Percentiles rank a stretch among this genome's conserved stretches.
Evolutionary conservation across 2,888 invertebrate genomes (phyloP).

Genomic region (Spisula subtruncata): DNA sequence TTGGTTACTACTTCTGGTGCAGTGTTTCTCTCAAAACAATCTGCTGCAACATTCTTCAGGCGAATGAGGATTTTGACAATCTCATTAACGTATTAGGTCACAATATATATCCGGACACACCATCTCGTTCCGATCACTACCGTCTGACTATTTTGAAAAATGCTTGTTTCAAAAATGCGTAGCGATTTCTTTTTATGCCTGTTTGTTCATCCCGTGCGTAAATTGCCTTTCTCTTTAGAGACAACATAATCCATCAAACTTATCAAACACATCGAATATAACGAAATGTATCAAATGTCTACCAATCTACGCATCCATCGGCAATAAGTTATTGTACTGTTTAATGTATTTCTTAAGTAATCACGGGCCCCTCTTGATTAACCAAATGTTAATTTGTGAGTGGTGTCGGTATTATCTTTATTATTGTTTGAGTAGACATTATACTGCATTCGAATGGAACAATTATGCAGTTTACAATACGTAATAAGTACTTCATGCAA

Average conservation of each 20-base stretch:
- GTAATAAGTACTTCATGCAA: too few relatives aligned
- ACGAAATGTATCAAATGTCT: constrained; percentile 11
- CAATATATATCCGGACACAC: background rate
- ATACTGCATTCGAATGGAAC: too few relatives aligned
- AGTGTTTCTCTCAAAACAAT: background rate
- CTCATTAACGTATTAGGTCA: constrained; percentile 10
- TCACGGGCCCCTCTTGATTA: background rate
- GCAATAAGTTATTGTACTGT: background rate
- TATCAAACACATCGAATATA: constrained; percentile 11
- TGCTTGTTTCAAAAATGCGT: background rate
- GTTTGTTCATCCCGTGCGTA: background rate
- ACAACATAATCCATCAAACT: constrained; percentile 1
- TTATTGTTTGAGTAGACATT: too few relatives aligned
- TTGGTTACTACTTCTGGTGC: background rate
- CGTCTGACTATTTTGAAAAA: constrained; percentile 2
- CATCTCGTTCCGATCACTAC: background rate
- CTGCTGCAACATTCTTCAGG: constrained; percentile 12
- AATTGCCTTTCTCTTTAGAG: constrained; percentile 19
- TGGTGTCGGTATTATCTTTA: too few relatives aligned
- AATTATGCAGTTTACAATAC: too few relatives aligned
- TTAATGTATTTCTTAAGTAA: background rate
- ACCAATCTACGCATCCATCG: too few relatives aligned
- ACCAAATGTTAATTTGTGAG: too few relatives aligned
- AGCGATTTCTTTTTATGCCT: background rate
- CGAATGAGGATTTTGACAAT: constrained; percentile 33